Evolutionary conservation across 2,888 invertebrate genomes (phyloP).

Genomic region (Plagiodera versicolora): DNA sequence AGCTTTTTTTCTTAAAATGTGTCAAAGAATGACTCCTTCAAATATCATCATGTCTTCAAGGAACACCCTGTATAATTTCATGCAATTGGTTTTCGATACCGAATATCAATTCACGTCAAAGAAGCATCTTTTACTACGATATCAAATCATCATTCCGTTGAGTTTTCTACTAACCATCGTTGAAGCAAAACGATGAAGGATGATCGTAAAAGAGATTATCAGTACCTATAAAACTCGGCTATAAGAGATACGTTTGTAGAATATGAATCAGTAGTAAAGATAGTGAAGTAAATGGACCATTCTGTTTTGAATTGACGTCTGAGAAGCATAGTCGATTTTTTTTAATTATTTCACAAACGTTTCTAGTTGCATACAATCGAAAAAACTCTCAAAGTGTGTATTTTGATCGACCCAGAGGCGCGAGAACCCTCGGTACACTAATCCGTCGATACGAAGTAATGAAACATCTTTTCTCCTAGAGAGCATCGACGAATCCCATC

Average conservation of each 20-base stretch:
- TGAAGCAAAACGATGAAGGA: neutral
- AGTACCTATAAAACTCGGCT: neutral
- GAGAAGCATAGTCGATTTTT: too few species aligned
- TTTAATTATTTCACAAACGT: too few species aligned
- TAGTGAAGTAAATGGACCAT: neutral
- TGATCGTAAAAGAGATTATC: neutral
- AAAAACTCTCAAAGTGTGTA: too few species aligned
- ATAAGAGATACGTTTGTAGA: neutral
- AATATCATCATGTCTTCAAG: too few species aligned
- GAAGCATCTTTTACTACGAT: neutral
- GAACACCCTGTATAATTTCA: too few species aligned
- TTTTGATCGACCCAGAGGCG: too few species aligned
- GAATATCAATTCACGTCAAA: neutral
- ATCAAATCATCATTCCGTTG: neutral
- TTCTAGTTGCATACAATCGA: too few species aligned
- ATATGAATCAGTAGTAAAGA: neutral
- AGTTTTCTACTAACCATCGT: neutral
- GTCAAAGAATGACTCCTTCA: too few species aligned
- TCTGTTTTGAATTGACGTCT: too few species aligned
- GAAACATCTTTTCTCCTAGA: neutral
- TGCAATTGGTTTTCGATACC: neutral
- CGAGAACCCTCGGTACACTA: too few species aligned
- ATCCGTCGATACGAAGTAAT: neutral
- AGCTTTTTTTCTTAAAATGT: too few species aligned
- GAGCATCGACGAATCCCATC: slow-evolving; percentile 13